Evolutionary conservation across 2,113 vertebrate genomes (phyloP), one percentile per base, ranked within the genome.

Genomic region (Coryphaenoides rupestris): DNA sequence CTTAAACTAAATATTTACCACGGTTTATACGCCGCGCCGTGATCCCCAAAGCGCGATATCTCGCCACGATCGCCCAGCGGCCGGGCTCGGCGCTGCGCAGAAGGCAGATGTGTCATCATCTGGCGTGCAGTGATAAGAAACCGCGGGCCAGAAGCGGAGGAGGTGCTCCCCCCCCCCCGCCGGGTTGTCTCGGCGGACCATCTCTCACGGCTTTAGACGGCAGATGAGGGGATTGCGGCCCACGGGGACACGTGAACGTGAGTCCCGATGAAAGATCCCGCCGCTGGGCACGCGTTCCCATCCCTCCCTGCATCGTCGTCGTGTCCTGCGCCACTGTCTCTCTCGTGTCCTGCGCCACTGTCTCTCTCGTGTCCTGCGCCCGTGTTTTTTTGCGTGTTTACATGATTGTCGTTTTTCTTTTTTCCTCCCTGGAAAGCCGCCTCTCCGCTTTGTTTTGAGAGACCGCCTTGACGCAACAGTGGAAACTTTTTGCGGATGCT

Each of bases 1-100:
- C 66, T 57, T 61, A 60, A 81, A 84, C 79, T 84, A 87, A 83
- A 87, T 83, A 85, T 76, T 73, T 60, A 50, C 49, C 3, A 40
- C 16, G 65, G 77, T 83, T 78, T 81, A 56, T 49, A 58, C 53
- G 66, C 23, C 24, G 16, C 49, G 58, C 69, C 70, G 63, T 50
- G 47, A 65, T 70, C 58, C n/a, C n/a, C 73, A 73, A 60, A 28
- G 61, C 65, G 56, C 12, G 33, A 50, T 53, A 55, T 60, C 57
- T 45, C 15, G 55, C 64, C 15, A 49, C 64, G 76, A 75, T 82
- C 69, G 72, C 24, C 3, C 33, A 40, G 46, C 3, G 24, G 21
- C 53, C 5, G 56, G 60, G 66, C n/a, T 47, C 23, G 56, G n/a
- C 75, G 63, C 63, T 58, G 75, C 16, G 33, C n/a, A n/a, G n/a